A percentile compares a stretch with the other conserved stretches of the same genome.
Conservation (phyloP, 2,113 vertebrate genomes). For the Meleagris gallopavo region DNA sequence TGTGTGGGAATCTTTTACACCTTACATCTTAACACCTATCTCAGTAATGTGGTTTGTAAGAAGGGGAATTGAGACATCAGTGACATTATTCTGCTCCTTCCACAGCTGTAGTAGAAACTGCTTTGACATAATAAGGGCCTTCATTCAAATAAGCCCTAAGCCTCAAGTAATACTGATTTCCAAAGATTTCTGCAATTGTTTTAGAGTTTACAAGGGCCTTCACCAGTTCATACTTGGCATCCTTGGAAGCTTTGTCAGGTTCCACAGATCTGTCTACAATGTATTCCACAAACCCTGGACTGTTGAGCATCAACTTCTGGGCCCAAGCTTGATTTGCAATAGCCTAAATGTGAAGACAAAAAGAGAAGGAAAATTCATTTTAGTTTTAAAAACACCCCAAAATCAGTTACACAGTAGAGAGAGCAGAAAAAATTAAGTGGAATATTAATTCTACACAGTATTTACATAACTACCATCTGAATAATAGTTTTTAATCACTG, state of each 20-base stretch:
- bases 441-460: neutral
- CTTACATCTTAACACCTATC: neutral
- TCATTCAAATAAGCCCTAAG: constrained; percentile 89
- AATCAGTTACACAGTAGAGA: neutral
- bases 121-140: constrained; percentile 91
- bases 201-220: constrained; percentile 88
- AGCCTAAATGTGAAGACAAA: constrained; percentile 78
- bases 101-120: constrained; percentile 86
- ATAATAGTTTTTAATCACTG: neutral
- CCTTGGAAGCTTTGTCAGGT: constrained; percentile 90
- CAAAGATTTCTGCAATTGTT: constrained; percentile 85
- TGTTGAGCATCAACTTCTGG: constrained; percentile 90
- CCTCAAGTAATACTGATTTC: constrained; percentile 89
- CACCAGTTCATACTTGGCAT: constrained; percentile 94
- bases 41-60: neutral
- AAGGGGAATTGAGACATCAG: neutral
- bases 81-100: constrained; percentile 89
- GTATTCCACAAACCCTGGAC: constrained; percentile 94
- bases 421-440: neutral
- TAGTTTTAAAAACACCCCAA: neutral
- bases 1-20: neutral
- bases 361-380: neutral
- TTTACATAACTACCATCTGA: neutral
- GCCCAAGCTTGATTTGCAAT: constrained; percentile 92
- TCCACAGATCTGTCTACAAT: constrained; percentile 91